These are phyloP conservation scores for Metacarcinus magister DNA, from an alignment of 2,888 invertebrate species.

Conservation along the genomic window DNA sequence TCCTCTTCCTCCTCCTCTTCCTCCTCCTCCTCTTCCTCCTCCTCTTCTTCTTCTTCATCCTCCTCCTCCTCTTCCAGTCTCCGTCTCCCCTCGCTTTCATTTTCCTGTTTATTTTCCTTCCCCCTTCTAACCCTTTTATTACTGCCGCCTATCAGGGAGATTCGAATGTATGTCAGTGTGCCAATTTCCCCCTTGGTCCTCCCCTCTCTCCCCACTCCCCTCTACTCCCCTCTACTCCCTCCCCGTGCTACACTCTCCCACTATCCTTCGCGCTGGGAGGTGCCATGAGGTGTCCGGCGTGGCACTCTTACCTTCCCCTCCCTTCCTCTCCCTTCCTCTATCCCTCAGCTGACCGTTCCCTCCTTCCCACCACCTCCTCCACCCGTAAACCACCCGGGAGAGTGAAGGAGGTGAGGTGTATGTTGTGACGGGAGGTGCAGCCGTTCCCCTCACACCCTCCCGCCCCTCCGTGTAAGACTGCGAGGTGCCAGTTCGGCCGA, in stretches of 20 bases:
- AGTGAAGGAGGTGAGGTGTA: neutral
- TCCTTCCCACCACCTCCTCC: neutral
- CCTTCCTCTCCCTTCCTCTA: neutral
- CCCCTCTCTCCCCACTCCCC: neutral
- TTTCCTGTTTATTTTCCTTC: neutral
- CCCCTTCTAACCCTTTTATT: constrained; percentile 10
- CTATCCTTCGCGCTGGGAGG: neutral
- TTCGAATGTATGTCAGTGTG: constrained; percentile 73
- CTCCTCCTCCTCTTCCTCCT: neutral
- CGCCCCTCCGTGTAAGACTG: constrained; percentile 68
- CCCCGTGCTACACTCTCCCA: neutral
- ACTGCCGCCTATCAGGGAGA: constrained; percentile 56
- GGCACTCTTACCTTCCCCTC: neutral
- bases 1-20: neutral
- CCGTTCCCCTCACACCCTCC: neutral
- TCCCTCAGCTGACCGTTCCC: constrained; percentile 1
- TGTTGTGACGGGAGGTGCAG: constrained; percentile 53
- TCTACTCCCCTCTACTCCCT: neutral
- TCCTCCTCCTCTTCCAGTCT: neutral
- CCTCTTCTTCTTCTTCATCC: neutral
- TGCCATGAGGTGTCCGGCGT: neutral
- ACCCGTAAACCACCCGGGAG: neutral
- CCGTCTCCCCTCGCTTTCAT: neutral
- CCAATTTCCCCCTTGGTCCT: constrained; percentile 42
- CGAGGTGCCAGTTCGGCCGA: constrained; percentile 64